These are phyloP conservation scores for Patella pellucida DNA, from an alignment of 2,888 invertebrate genomes.

Conservation along the genomic window DNA sequence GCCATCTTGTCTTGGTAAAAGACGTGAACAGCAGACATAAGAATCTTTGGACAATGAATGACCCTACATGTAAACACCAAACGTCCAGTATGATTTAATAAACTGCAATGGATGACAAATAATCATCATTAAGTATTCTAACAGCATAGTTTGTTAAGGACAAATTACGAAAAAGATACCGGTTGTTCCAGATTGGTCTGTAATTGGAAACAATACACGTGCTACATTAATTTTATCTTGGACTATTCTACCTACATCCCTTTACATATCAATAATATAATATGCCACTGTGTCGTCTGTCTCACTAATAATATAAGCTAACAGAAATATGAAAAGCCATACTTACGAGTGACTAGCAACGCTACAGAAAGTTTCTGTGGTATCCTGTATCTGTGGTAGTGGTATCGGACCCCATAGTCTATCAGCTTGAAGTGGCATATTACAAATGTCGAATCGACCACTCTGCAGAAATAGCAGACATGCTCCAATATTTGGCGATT, in stretches of 20 bases:
- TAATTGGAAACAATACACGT: too few species aligned
- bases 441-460: constrained; percentile 65
- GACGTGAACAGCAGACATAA: constrained; percentile 73
- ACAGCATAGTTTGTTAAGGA: too few species aligned
- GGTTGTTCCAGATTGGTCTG: too few species aligned
- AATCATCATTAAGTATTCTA: neutral
- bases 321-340: neutral
- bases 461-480: constrained; percentile 49
- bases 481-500: constrained; percentile 50
- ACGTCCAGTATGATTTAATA: constrained; percentile 64
- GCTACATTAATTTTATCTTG: too few species aligned
- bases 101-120: constrained; percentile 42
- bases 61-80: constrained; percentile 71
- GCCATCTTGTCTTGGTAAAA: constrained; percentile 70
- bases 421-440: constrained; percentile 66
- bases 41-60: constrained; percentile 71
- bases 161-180: too few species aligned
- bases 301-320: too few species aligned
- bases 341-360: constrained; percentile 67
- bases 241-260: too few species aligned
- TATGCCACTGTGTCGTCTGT: too few species aligned
- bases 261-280: too few species aligned
- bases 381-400: constrained; percentile 58
- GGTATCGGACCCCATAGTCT: constrained; percentile 69
- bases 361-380: constrained; percentile 61